Base-by-base conservation (phyloP, 2,888 invertebrate genomes). In the Serripes groenlandicus region DNA sequence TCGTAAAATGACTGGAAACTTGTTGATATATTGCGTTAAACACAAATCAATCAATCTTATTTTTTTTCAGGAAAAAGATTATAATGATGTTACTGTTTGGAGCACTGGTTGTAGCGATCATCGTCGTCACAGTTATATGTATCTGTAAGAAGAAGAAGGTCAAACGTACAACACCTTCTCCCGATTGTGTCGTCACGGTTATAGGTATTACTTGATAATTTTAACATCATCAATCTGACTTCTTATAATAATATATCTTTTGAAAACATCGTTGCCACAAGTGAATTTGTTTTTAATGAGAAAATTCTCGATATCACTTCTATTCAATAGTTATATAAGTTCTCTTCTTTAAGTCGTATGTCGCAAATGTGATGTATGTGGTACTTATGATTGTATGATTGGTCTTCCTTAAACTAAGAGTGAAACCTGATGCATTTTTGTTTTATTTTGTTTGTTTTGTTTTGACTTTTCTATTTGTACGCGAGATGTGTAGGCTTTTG, bases 81-180 rank as follows among this genome's bases (percentile, higher is more conserved):
- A n/a, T 64, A 21, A 0, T 64, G 7, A 34, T 66, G 42, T 42
- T 28, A 7, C 42, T 66, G 26, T 11, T 37, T 26, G 66, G 66
- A 9, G 66, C 42, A 26, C 18, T 66, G 3, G 26, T 42, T 26
- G 1, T 42, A 23, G 66, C 42, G 28, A 42, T 26, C 23, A 26
- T 66, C 1, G 42, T n/a, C 4, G 66, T 15, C 42, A 18, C 26
- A 9, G 66, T 66, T 15, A 23, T 66, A 7, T 66, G 66, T 66
- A 26, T 42, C 66, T 66, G 66, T 28, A 66, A 66, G 66, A 66
- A 66, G 42, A 64, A 64, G 35, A 66, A 66, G 42, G 42, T 42
- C 42, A 42, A 37, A 66, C 66, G 66, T 28, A 66, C 66, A 37
- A 21, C 11, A 28, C 66, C 66, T 3, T 62, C 62, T 21, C n/a